Evolutionary conservation across 2,113 vertebrate genomes (phyloP), one percentile per base, ranked within the genome.

Genomic region (Pseudonaja textilis): DNA sequence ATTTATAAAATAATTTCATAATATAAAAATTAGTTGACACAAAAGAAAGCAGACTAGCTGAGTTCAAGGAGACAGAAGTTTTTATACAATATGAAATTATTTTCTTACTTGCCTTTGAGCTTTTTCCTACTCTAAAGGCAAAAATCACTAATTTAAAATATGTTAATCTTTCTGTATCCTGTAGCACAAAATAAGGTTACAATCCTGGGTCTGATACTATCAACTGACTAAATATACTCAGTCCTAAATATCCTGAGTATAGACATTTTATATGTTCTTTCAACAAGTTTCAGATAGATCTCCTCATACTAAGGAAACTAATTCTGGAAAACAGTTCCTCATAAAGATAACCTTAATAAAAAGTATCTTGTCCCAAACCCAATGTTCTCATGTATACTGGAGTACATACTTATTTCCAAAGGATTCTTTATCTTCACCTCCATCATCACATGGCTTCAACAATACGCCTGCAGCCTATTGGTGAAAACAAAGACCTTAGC

Each of bases 381-480:
- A 93, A 87, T 0, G 1, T 3, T 56, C 69, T 22, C 64, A 34
- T 90, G 26, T 91, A 86, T 93, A 56, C 91, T 93, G 90, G 86
- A 95, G 96, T 91, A 93, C 96, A 57, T 95, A 99, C 99, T 98
- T 98, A 97, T 98, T 97, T 95, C 97, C 97, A 96, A 97, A 97
- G 97, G 98, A 97, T 96, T 98, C 98, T 94, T 96, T 96, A 94
- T 98, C 97, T 95, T 98, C 98, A 94, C 97, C 95, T 94, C 98
- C 98, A 98, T 98, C 98, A 95, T 97, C 96, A 74, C 97, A 98
- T 85, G 97, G 97, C 94, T 98, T 98, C 97, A 99, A 95, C 91
- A 98, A 95, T 87, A 98, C 26, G 0, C 95, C 97, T 96, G 95
- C 92, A 96, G 96, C 42, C 98, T 98, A 96, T 85, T 93, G 93